Conservation (phyloP, 2,113 vertebrate species). For the Dryoscopus gambensis region DNA sequence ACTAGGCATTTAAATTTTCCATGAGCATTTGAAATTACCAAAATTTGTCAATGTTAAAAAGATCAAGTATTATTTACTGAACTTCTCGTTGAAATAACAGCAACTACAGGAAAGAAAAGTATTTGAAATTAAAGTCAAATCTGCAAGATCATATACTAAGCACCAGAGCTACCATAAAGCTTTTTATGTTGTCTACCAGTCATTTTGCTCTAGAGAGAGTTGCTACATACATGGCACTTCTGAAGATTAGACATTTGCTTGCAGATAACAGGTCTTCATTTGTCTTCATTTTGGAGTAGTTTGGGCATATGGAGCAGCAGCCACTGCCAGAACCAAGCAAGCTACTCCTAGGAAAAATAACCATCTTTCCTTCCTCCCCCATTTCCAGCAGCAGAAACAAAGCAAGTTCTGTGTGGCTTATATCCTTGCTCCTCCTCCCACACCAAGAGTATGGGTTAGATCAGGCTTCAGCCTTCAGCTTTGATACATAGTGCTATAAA, state of each 20-base stretch:
- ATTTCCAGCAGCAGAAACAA: background rate
- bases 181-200: background rate
- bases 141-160: background rate
- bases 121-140: background rate
- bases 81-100: background rate
- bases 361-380: background rate
- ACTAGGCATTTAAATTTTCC: background rate
- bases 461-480: background rate
- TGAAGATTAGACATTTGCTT: background rate
- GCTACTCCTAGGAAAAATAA: background rate
- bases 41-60: background rate
- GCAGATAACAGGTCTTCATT: background rate
- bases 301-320: background rate
- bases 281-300: background rate
- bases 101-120: background rate
- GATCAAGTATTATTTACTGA: background rate
- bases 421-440: background rate
- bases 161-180: background rate
- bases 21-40: background rate
- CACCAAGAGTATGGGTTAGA: accelerated
- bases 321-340: background rate
- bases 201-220: background rate
- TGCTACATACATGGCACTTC: background rate
- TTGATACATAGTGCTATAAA: background rate
- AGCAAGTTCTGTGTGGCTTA: background rate